Percentiles rank a stretch among this genome's conserved stretches.
These are phyloP conservation scores for Tichodroma muraria DNA, from an alignment of 2,113 vertebrate genomes.

Conservation along the genomic window DNA sequence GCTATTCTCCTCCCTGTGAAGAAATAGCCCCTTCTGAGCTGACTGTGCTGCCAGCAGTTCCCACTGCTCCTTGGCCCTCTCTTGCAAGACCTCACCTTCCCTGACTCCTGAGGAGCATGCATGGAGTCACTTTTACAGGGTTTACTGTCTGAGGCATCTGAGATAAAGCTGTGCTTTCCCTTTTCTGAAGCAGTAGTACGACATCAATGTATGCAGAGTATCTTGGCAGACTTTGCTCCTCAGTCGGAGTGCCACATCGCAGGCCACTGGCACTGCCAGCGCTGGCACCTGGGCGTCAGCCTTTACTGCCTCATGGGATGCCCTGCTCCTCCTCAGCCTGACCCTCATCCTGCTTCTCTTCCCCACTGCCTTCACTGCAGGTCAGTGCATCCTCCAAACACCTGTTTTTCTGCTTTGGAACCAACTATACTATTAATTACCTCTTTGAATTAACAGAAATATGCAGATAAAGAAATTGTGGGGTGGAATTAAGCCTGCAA, in stretches of 20 bases:
- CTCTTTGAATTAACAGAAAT: background rate
- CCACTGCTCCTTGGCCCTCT: background rate
- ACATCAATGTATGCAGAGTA: background rate
- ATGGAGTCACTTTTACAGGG: background rate
- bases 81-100: background rate
- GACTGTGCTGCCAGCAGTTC: background rate
- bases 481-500: background rate
- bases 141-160: background rate
- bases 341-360: background rate
- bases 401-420: background rate
- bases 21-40: background rate
- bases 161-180: background rate
- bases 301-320: background rate
- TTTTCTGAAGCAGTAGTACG: background rate
- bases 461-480: background rate
- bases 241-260: background rate
- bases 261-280: background rate
- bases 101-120: rapidly evolving
- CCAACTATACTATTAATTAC: background rate
- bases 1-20: background rate
- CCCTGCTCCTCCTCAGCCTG: background rate
- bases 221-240: background rate
- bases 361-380: background rate
- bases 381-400: background rate
- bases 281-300: background rate